Conservation (phyloP, 2,888 invertebrate genomes). For the Nemapogon koenigi region DNA sequence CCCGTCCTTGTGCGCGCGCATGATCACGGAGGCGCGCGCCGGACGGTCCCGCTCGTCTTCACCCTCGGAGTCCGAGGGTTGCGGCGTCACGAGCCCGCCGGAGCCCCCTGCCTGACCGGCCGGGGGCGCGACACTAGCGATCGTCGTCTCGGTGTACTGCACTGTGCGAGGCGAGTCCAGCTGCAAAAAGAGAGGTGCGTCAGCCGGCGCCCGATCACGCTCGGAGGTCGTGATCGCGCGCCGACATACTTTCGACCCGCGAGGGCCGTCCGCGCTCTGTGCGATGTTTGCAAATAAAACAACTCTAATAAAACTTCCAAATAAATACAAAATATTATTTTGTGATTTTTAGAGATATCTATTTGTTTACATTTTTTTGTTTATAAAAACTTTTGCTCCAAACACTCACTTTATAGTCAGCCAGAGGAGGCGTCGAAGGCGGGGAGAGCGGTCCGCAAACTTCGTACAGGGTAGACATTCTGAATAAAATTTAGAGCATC, state of each 20-base stretch:
- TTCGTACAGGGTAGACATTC: constrained; percentile 52
- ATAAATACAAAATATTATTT: constrained; percentile 31
- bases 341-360: not conserved
- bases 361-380: constrained; percentile 4
- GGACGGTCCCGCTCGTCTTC: constrained; percentile 66
- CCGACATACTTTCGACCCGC: constrained; percentile 35
- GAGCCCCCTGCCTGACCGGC: constrained; percentile 47
- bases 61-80: constrained; percentile 85
- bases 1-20: constrained; percentile 84
- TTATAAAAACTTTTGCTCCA: constrained; percentile 13
- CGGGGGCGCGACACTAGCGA: too few species aligned
- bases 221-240: constrained; percentile 33
- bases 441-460: constrained; percentile 69
- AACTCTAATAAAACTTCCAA: not conserved
- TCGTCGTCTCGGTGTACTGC: too few species aligned
- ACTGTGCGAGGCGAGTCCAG: too few species aligned
- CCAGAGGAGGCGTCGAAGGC: constrained; percentile 75
- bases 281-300: not conserved
- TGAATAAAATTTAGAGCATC: constrained; percentile 37
- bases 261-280: not conserved
- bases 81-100: constrained; percentile 73
- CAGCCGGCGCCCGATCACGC: constrained; percentile 55
- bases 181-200: constrained; percentile 47
- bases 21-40: constrained; percentile 78
- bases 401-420: constrained; percentile 61